Base-by-base conservation (phyloP, 64 coral and sea anemone genomes). In the Actinia equina region DNA sequence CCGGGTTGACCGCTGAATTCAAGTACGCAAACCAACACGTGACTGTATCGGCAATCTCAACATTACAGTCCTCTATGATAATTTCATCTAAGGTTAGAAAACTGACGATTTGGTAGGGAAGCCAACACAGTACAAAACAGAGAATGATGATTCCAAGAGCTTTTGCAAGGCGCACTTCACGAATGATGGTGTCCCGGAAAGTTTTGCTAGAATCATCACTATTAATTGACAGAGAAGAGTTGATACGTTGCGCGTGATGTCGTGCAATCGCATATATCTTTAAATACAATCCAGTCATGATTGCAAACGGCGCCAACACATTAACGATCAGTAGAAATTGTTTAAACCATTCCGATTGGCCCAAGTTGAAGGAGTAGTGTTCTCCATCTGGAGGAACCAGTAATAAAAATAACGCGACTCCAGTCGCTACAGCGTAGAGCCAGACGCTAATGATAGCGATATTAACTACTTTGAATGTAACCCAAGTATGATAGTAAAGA, bases 111-210 rank as follows among this genome's bases (percentile, higher is more conserved):
- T 89, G 87, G 64, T 92, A 95, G 4, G 94, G 94, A 41, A 95
- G 82, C 94, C 94, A 95, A 64, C 87, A 95, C 17, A 95, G 43
- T 6, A 95, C 89, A 83, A 95, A 95, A 91, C 94, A 92, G 42
- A 91, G 88, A 30, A 95, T 78, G 5, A 95, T 86, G 61, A 95
- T 84, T 52, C 94, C 94, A 65, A 95, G 90, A 37, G 78, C 88
- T 43, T 91, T 95, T 44, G 94, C 90, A 20, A 92, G 23, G 17
- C 79, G 88, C 19, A 95, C 44, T 64, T 95, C 94, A 82, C 87
- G 94, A 18, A 77, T 77, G 58, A 95, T 82, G 22, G 59, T 82
- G 22, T 85, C 69, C 71, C 83, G 83, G 15, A 49, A 16, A 3
- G 17, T 49, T 7, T 81, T 81, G 22, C 6, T 51, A 49, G 6